Evolutionary conservation across 2,888 invertebrate species (phyloP).

Genomic region (Caradrina kadenii): DNA sequence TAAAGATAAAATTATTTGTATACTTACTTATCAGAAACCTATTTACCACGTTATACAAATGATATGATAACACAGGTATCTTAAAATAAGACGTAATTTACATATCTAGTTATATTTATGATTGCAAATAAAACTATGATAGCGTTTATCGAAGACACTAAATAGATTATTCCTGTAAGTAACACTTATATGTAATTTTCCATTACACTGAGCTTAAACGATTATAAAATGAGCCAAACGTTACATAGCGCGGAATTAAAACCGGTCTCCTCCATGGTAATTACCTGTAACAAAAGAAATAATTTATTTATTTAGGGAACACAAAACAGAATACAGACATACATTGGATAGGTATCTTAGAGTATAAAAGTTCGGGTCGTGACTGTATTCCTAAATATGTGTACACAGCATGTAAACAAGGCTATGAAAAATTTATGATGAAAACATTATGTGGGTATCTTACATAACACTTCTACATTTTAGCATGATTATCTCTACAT

Average conservation of each 20-base stretch:
- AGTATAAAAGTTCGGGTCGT: too few species aligned
- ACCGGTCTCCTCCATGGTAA: slow-evolving; percentile 18
- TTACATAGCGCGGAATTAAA: not conserved
- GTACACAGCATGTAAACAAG: too few species aligned
- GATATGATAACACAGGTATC: slow-evolving; percentile 28
- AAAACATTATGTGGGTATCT: too few species aligned
- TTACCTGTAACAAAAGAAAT: slow-evolving; percentile 72
- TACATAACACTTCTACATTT: too few species aligned
- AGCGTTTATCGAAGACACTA: slow-evolving; percentile 24
- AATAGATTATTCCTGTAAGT: slow-evolving; percentile 20
- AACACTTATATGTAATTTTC: slow-evolving; percentile 28
- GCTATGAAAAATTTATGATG: too few species aligned
- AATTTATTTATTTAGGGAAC: slow-evolving; percentile 3
- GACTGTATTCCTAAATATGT: too few species aligned
- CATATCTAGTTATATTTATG: slow-evolving; percentile 20
- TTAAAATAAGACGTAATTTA: slow-evolving; percentile 40
- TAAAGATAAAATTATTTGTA: slow-evolving; percentile 29
- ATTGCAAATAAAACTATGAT: slow-evolving; percentile 27
- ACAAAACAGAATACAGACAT: too few species aligned
- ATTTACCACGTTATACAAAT: slow-evolving; percentile 27
- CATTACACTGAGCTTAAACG: slow-evolving; percentile 18
- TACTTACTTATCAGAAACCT: slow-evolving; percentile 11
- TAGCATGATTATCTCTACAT: too few species aligned
- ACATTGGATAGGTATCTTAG: too few species aligned
- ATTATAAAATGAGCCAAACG: slow-evolving; percentile 71